Evolutionary conservation across 1,140 invertebrate species (phyloP).

Genomic region (Bombus impatiens): DNA sequence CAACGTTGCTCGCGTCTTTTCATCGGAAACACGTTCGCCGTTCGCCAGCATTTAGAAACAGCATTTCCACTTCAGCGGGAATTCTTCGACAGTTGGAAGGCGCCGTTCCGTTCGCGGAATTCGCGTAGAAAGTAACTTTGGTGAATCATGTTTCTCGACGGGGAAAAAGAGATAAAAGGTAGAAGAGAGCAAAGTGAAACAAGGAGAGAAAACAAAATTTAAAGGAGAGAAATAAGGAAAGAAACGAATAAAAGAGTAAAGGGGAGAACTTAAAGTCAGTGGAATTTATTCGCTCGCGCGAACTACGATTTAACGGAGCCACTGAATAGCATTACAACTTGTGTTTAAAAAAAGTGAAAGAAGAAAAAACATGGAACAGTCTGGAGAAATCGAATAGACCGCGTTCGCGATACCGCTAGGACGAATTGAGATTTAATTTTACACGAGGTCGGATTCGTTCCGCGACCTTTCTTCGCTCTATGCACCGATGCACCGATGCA

Average conservation of each 20-base stretch:
- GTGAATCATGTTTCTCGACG: conserved; percentile 12
- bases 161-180: background rate
- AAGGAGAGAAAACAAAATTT: conserved; percentile 42
- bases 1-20: conserved; percentile 11
- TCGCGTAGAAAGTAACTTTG: conserved; percentile 26
- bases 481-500: conserved; percentile 10
- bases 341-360: background rate
- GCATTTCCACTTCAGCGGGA: conserved; percentile 32
- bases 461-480: conserved; percentile 28
- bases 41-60: conserved; percentile 45
- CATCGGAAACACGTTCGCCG: conserved; percentile 28
- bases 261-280: background rate
- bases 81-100: conserved; percentile 45
- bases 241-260: background rate
- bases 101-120: conserved; percentile 15
- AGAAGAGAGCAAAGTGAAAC: background rate
- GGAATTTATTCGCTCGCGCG: background rate
- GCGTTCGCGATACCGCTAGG: background rate
- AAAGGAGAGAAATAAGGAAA: conserved; percentile 43
- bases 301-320: conserved; percentile 24
- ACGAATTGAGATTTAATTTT: conserved; percentile 58
- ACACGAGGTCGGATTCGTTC: conserved; percentile 30
- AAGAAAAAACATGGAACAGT: background rate
- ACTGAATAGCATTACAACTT: conserved; percentile 25
- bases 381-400: conserved; percentile 3